Evolutionary conservation across 2,888 invertebrate genomes (phyloP).

Genomic region (Saturnia pavonia): DNA sequence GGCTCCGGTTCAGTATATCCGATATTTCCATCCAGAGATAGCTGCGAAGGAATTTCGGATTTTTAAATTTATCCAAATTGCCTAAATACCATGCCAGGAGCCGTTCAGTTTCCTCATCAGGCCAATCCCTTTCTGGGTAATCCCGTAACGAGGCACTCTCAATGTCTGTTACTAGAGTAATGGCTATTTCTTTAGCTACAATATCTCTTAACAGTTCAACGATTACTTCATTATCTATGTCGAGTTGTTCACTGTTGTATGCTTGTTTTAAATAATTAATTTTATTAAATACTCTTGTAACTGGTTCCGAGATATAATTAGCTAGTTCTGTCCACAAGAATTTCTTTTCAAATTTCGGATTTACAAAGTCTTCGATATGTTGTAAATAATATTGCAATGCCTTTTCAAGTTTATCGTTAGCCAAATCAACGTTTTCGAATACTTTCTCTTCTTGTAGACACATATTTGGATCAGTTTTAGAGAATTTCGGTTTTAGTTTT

Average conservation of each 20-base stretch:
- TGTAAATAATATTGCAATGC: slow-evolving; percentile 63
- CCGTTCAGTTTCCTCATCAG: slow-evolving; percentile 58
- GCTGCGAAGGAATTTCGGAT: slow-evolving; percentile 65
- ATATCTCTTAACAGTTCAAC: slow-evolving; percentile 52
- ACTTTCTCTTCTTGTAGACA: slow-evolving; percentile 41
- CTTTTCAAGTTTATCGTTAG: slow-evolving; percentile 51
- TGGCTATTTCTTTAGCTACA: slow-evolving; percentile 47
- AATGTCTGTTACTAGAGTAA: slow-evolving; percentile 48
- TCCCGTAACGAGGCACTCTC: slow-evolving; percentile 38
- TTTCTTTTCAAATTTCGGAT: slow-evolving; percentile 66
- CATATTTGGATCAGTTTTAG: slow-evolving; percentile 43
- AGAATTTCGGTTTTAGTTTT: slow-evolving; percentile 53
- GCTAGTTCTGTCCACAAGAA: slow-evolving; percentile 68
- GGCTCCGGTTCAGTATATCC: slow-evolving; percentile 57
- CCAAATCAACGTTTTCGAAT: slow-evolving; percentile 54
- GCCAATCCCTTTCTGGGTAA: slow-evolving; percentile 52
- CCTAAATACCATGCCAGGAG: slow-evolving; percentile 67
- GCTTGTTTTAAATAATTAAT: slow-evolving; percentile 65
- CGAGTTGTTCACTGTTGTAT: slow-evolving; percentile 45
- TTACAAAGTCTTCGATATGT: slow-evolving; percentile 65
- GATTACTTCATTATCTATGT: slow-evolving; percentile 40
- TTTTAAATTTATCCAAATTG: slow-evolving; percentile 73
- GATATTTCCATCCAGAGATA: slow-evolving; percentile 71
- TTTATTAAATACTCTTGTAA: slow-evolving; percentile 63
- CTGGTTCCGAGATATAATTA: slow-evolving; percentile 50